Base-by-base conservation (phyloP, 2,888 invertebrate species). In the Stenchaetothrips biformis region DNA sequence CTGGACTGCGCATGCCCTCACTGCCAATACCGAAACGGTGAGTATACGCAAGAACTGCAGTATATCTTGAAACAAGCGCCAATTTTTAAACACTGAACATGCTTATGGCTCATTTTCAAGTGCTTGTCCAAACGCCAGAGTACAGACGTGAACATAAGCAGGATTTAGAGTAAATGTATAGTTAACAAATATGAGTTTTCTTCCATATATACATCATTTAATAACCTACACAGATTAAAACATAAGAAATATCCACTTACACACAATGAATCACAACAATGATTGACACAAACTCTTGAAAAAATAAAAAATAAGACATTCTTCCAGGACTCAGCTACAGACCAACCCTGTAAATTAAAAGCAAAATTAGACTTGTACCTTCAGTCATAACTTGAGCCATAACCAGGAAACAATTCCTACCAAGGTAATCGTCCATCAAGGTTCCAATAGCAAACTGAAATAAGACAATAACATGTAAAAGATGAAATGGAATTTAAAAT, bases 371-470 rank as follows among this genome's bases (percentile, higher is more conserved):
- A 37, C 37, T 37, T 37, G 18, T 59, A 59, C 59, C 59, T 6
- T 6, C 16, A 18, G 59, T 2, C 53, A 53, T 53, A 16, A 53
- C 53, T 16, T 18, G 18, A 13, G 59, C 13, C 4, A 18, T 6
- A 7, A 77, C 7, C 18, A 16, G 13, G 37, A 48, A 27, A 27
- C 37, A 37, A 37, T 13, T 79, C 62, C 47, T 67, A 83, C 99
- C 99, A 85, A 99, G 89, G 87, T 95, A 99, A 88, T 99, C 99
- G 85, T 99, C 99, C 99, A 99, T 99, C 80, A 99, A 89, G 0
- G 99, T 98, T 82, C 99, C 99, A 87, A 99, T 99, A 1, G 98
- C 98, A 90, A 99, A 99, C 96, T 97, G 89, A 83, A 82, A 80
- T 18, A 53, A 21, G 25, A 37, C 53, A 80, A 79, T 78, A 48